Base-by-base conservation (phyloP, 2,797 vertebrate genomes). In the Aldrovandia affinis region DNA sequence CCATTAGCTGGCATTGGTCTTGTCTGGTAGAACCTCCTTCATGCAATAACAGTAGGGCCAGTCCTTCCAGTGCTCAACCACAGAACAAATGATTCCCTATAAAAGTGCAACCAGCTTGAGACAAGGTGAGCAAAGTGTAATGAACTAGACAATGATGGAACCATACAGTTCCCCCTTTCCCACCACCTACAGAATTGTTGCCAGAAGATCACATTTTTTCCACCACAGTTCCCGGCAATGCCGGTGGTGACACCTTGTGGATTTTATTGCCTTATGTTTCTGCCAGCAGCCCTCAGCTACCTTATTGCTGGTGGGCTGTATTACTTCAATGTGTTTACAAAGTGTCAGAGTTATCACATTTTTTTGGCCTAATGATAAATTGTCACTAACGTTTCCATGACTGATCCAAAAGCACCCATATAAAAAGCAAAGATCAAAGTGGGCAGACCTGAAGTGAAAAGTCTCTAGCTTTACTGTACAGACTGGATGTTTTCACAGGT, bases 61-160 rank as follows among this genome's bases (percentile, higher is more conserved):
- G 33, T 59, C 8, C 20, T 28, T 33, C 36, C 7, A 9, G 20
- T 61, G 30, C 33, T 57, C 79, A 39, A 10, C 14, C 28, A 6
- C 36, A 12, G 44, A 80, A 79, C 30, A 82, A 82, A 90, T 90
- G 82, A 85, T 80, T 85, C 39, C 28, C 57, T 54, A 82, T 86
- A 85, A 84, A 83, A 78, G 18, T 59, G 68, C 81, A 86, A 78
- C 65, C 59, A 83, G 61, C 54, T 78, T 54, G 42, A 84, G 55
- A 65, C 57, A 78, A 68, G 83, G 84, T 81, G 81, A 83, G 54
- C 55, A 84, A 80, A 55, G 82, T 83, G 59, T 82, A 63, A 88
- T 84, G 87, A 87, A 52, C 57, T 36, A 1, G 55, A 80, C 1
- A 25, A 3, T 25, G 14, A 25, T n/a, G 20, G 22, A 75, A 44